phyloP scores from a whole-genome alignment of 2,888 invertebrate species.

The Metopia argyrocephala region DNA sequence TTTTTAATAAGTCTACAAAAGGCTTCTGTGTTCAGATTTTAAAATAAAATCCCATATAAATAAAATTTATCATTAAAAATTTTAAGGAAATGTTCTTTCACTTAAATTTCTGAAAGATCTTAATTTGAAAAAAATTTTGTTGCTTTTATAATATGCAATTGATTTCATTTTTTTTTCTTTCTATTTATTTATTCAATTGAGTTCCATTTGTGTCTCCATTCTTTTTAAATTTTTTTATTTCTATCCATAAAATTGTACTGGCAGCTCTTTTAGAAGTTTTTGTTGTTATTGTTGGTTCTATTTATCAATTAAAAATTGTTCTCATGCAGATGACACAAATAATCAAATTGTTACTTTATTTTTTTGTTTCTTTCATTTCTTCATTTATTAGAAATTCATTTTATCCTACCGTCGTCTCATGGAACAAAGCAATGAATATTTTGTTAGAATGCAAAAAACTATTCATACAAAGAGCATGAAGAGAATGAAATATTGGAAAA shows the following conservation, averaged over 20 bases:
- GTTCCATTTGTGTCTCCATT: slow-evolving; percentile 31
- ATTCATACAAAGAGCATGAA: too few relatives aligned
- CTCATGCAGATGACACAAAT: slow-evolving; percentile 49
- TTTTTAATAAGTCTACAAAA: too few relatives aligned
- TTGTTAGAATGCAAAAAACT: not conserved
- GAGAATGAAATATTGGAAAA: too few relatives aligned
- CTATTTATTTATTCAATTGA: not conserved
- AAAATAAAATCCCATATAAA: too few relatives aligned
- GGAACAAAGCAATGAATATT: not conserved
- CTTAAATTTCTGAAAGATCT: too few relatives aligned
- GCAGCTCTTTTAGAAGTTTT: not conserved
- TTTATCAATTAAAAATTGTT: slow-evolving; percentile 51
- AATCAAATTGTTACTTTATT: slow-evolving; percentile 5
- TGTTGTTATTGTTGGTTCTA: slow-evolving; percentile 5
- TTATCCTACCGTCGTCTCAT: not conserved
- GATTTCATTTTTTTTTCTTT: slow-evolving; percentile 2
- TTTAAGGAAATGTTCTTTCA: too few relatives aligned
- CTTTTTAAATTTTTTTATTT: slow-evolving; percentile 28
- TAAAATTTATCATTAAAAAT: too few relatives aligned
- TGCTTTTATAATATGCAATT: too few relatives aligned
- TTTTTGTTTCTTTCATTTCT: not conserved
- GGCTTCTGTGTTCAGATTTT: too few relatives aligned
- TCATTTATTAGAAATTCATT: not conserved
- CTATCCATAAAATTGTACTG: not conserved
- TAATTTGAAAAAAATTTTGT: too few relatives aligned